A percentile compares a stretch with the other conserved stretches of the same genome.
Evolutionary conservation across 2,113 vertebrate species (phyloP).

Genomic region (Cheirogaleus medius): DNA sequence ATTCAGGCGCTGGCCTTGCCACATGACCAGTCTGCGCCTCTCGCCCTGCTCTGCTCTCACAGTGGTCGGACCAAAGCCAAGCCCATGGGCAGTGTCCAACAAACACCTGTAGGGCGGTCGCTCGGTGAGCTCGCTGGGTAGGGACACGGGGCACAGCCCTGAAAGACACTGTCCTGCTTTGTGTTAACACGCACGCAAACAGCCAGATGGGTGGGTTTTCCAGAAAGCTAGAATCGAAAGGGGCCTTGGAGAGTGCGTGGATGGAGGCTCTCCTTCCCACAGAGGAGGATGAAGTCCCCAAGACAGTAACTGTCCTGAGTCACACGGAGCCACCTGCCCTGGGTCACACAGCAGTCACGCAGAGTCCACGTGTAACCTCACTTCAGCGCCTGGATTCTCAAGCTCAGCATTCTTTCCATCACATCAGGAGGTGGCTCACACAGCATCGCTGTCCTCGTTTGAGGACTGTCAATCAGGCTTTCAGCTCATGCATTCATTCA

Average conservation of each 20-base stretch:
- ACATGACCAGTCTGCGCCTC: background rate
- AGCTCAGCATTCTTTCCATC: background rate
- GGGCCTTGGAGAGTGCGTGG: background rate
- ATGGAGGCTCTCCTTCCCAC: background rate
- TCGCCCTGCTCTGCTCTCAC: accelerated
- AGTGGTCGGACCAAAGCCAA: background rate
- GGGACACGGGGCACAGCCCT: accelerated
- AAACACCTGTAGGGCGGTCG: accelerated
- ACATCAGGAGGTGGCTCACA: background rate
- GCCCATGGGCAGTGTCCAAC: accelerated
- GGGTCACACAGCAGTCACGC: accelerated
- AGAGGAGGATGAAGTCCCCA: accelerated
- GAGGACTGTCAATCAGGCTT: background rate
- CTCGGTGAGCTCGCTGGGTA: accelerated
- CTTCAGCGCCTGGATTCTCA: background rate
- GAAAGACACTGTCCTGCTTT: background rate
- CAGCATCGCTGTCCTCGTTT: background rate
- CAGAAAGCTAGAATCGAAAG: background rate
- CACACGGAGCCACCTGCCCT: background rate
- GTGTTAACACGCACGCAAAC: accelerated
- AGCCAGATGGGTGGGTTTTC: background rate
- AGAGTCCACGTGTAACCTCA: too few relatives aligned
- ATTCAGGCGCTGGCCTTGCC: background rate
- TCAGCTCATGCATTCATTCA: too few relatives aligned
- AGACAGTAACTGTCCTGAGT: background rate